Percentiles rank a stretch among this genome's conserved stretches.
Conservation (phyloP, 1,140 invertebrate species). For the Bombus cullumanus region DNA sequence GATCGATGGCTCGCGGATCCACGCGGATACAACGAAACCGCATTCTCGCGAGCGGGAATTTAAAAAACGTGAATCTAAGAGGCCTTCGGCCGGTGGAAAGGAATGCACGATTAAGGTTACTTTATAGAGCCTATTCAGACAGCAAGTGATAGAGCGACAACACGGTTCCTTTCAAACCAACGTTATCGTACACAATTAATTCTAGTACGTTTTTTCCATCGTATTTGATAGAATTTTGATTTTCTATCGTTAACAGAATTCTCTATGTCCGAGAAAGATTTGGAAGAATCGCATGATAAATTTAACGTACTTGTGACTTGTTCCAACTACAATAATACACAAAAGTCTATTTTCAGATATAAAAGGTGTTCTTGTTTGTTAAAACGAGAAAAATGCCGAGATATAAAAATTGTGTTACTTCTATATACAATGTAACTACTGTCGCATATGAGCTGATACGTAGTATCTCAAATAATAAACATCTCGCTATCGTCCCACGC, state of each 20-base stretch:
- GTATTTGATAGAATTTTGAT: neutral
- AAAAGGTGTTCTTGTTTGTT: neutral
- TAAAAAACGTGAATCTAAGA: constrained; percentile 13
- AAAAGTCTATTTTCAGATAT: neutral
- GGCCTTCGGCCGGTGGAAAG: neutral
- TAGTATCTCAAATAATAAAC: neutral
- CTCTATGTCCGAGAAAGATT: too few species aligned
- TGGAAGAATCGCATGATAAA: neutral
- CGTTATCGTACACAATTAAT: too few species aligned
- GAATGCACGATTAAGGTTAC: neutral
- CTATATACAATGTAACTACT: neutral
- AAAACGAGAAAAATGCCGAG: neutral
- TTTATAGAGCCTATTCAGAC: neutral
- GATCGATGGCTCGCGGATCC: neutral
- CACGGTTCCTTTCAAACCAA: too few species aligned
- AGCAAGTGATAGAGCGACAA: too few species aligned
- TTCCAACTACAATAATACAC: neutral
- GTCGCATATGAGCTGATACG: neutral
- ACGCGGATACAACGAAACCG: constrained; percentile 19
- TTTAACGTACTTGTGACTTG: neutral
- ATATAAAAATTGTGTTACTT: too few species aligned
- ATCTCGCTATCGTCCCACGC: neutral
- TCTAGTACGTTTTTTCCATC: too few species aligned
- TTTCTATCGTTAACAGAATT: neutral
- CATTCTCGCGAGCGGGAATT: neutral